phyloP scores from a whole-genome alignment of 2,113 vertebrate genomes.

The Pomatorhinus ruficollis region DNA sequence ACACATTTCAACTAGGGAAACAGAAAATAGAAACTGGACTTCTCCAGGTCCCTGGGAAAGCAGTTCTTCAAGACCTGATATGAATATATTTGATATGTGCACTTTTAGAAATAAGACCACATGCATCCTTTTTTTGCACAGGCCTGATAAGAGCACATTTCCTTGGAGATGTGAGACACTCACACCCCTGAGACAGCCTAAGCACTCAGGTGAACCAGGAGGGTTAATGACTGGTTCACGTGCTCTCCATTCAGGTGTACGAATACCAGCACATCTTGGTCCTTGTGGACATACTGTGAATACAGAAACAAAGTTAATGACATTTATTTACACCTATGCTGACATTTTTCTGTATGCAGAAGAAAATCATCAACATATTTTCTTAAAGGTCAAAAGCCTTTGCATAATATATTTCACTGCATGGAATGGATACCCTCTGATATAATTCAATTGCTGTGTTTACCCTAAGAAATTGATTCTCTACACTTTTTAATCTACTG shows the following conservation, averaged over 20 bases:
- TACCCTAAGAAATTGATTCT: neutral
- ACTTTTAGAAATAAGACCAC: neutral
- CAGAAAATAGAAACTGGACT: neutral
- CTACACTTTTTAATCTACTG: neutral
- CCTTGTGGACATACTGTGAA: neutral
- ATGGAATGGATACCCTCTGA: neutral
- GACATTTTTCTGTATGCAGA: conserved; percentile 55
- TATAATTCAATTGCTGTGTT: conserved; percentile 24
- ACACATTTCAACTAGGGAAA: neutral
- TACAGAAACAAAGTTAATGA: conserved; percentile 37
- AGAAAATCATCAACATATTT: conserved; percentile 45
- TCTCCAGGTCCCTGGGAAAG: neutral
- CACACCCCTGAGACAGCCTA: neutral
- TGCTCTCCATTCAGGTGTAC: neutral
- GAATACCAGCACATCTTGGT: neutral
- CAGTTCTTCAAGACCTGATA: neutral
- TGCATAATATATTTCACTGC: conserved; percentile 44
- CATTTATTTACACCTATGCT: conserved; percentile 51
- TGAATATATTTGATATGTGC: fast-evolving
- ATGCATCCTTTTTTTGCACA: neutral
- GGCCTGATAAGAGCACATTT: neutral
- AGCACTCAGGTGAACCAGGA: neutral
- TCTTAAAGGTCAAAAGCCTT: conserved; percentile 60
- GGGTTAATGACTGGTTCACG: neutral
- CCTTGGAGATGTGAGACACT: neutral